Base-by-base conservation (phyloP, 2,113 vertebrate genomes). In the Rafetus swinhoei region DNA sequence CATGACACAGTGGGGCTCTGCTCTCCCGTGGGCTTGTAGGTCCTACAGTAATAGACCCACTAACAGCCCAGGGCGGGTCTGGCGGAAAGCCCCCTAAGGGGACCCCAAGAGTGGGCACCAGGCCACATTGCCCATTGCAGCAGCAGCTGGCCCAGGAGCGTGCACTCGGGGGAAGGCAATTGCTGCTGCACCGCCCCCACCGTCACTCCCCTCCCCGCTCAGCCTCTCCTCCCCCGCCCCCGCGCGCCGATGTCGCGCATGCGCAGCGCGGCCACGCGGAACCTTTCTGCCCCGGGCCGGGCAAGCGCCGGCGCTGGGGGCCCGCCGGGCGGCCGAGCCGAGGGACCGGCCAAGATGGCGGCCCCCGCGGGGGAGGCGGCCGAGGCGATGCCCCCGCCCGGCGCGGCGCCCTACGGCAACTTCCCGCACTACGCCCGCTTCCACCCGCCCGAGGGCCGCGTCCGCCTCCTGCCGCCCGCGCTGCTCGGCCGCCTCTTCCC, bases 361-460 rank as follows among this genome's bases (percentile, higher is more conserved):
- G 96, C 92, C 72, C 52, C 93, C 85, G 1, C 0, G 4, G 4
- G 53, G 7, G 21, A 22, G 4, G 54, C 10, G 9, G 6, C 18
- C 0, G 39, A 1, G 3, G 32, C 0, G 1, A 27, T 32, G 7
- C 15, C 25, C 2, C 53, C 53, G 53, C 53, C 99, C 0, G 99
- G 99, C 5, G 98, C 99, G 0, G 99, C 99, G 69, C 99, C 98
- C 0, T 98, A 98, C 72, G 99, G 99, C 2, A 99, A 99, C 85
- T 99, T 99, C 85, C 98, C 98, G 1, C 98, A 99, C 77, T 99
- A 99, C 84, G 99, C 99, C 91, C 98, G 97, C 1, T 99, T 99
- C 92, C 99, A 99, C 35, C 99, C 99, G 1, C 99, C 99, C 11
- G 98, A 99, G 92, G 98, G 97, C 1, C 98, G 99, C 2, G 19